Conservation (phyloP, 2,797 vertebrate species). For the Bradypodion pumilum region DNA sequence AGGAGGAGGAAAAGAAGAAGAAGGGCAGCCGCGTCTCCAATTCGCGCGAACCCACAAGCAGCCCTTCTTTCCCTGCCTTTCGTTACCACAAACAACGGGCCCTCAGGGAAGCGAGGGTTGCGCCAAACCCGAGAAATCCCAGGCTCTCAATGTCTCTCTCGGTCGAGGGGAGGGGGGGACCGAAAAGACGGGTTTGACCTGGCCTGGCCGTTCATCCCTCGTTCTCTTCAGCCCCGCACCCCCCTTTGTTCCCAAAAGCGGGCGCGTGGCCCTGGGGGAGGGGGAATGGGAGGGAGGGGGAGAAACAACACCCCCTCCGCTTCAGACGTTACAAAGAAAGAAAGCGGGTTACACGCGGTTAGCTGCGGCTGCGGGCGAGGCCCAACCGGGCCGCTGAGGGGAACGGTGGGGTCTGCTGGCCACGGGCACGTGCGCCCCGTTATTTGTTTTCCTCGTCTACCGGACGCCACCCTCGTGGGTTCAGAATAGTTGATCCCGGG, state of each 20-base stretch:
- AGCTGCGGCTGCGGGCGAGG: no score
- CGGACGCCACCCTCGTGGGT: not conserved
- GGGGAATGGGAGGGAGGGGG: no score
- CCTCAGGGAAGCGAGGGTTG: not conserved
- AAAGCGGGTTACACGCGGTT: not conserved
- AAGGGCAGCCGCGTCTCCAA: not conserved
- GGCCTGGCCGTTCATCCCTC: no score
- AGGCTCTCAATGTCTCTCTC: not conserved
- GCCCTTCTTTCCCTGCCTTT: not conserved
- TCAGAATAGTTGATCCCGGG: not conserved
- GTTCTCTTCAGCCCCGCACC: rapidly evolving
- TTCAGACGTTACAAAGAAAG: not conserved
- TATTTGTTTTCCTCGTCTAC: not conserved
- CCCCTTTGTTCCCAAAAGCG: not conserved
- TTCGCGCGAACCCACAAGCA: no score
- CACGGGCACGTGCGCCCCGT: not conserved
- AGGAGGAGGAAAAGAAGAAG: no score
- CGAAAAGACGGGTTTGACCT: not conserved
- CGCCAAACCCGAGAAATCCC: not conserved
- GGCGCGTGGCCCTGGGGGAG: not conserved
- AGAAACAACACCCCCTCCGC: no score
- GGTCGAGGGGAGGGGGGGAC: not conserved
- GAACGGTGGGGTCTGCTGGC: not conserved
- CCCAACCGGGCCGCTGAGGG: not conserved
- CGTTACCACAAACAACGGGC: not conserved